Percentiles rank a stretch among this genome's conserved stretches.
Conservation (phyloP, 2,797 vertebrate genomes). For the Mormyrus proboscirostris region DNA sequence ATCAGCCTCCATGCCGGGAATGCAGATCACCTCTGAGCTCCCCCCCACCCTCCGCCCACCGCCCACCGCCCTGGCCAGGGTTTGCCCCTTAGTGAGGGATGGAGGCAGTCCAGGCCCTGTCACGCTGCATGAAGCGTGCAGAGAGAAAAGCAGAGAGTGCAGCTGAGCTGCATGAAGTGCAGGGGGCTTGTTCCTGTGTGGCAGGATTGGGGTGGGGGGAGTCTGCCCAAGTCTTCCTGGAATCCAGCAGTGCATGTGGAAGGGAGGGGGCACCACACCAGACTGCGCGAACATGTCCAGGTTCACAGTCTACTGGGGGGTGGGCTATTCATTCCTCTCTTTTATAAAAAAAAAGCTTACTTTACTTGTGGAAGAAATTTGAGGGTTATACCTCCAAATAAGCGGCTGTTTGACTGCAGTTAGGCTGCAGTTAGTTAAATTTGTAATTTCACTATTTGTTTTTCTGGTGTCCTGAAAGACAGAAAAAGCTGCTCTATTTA, state of each 20-base stretch:
- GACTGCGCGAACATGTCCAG: not conserved
- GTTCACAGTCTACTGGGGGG: not conserved
- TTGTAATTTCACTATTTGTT: not conserved
- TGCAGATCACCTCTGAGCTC: not conserved
- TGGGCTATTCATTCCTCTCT: not conserved
- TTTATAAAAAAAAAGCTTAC: not conserved
- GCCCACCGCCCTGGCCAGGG: not conserved
- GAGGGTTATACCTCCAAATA: not conserved
- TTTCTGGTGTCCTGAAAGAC: not conserved
- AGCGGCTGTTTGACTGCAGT: not conserved
- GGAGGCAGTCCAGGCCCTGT: not conserved
- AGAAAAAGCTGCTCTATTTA: not conserved
- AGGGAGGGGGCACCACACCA: not conserved
- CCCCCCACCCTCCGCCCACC: not conserved
- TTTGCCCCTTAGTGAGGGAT: not conserved
- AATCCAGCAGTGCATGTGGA: not conserved
- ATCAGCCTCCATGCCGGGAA: not conserved
- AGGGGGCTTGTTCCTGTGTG: not conserved
- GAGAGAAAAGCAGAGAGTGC: not conserved
- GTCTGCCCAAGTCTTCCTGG: not conserved
- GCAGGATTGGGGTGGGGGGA: not conserved
- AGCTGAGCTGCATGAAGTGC: not conserved
- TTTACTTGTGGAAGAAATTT: not conserved
- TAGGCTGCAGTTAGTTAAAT: not conserved
- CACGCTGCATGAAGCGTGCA: not conserved